Evolutionary conservation across 2,113 vertebrate species (phyloP), one percentile per base, ranked within the genome.

Genomic region (Dicerorhinus sumatrensis): DNA sequence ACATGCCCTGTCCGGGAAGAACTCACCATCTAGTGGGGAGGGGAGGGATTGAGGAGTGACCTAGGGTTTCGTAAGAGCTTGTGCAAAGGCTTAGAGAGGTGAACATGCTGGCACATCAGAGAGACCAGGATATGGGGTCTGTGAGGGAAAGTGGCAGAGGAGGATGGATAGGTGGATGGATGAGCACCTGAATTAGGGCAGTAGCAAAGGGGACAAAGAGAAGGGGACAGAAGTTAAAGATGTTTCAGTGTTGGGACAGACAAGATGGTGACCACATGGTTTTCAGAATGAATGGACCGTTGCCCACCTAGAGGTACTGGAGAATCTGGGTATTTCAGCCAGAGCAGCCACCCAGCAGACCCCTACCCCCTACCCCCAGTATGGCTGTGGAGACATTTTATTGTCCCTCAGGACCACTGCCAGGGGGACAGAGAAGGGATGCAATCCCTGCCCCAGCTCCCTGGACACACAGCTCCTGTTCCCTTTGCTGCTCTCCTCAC

Each of bases 401-500:
- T n/a, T 39, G 46, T n/a, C 23, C 79, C 63, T n/a, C 46, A 76
- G 9, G 46, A 21, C 36, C 54, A 87, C 0, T 51, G 33, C 48
- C 9, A 7, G 39, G 12, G 18, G 4, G 5, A 31, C 6, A 6
- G 31, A 72, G n/a, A 72, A 36, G 6, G 58, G 11, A 13, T 60
- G 82, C n/a, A 25, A 27, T 36, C 46, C 76, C 85, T 73, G 31
- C 33, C 54, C 58, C 36, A 4, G 17, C 62, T 93, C 75, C 23
- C 36, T 62, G 0, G 0, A 69, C 42, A 4, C 29, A 73, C 36
- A 88, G 51, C 33, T n/a, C 14, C n/a, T 27, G 77, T 39, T 10
- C 25, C 77, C n/a, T 21, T 54, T 88, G 31, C 16, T 62, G 48
- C 36, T 93, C 51, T 46, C 2, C 79, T 91, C 56, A 96, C 97